phyloP scores from a whole-genome alignment of 2,113 vertebrate genomes.

The Barnardius zonarius region DNA sequence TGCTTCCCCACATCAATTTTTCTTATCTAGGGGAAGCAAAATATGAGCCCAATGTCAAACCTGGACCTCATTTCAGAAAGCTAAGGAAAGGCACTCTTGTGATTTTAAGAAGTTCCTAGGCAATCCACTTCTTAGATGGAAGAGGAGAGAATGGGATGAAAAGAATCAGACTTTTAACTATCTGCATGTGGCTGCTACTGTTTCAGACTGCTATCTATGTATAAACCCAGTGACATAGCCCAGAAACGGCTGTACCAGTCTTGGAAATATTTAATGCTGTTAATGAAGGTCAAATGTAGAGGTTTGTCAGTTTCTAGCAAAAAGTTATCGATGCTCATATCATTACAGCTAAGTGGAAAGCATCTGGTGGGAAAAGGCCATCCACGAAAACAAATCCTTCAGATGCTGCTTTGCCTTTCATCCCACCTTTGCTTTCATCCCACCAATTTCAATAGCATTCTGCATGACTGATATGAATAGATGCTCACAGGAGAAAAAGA shows the following conservation, averaged over 20 bases:
- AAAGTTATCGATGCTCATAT: not conserved
- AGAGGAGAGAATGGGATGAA: not conserved
- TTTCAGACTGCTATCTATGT: not conserved
- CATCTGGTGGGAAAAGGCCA: not conserved
- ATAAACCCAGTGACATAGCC: not conserved
- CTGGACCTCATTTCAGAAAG: not conserved
- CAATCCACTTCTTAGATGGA: not conserved
- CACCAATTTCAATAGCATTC: not conserved
- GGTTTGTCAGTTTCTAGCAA: not conserved
- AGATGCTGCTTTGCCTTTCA: not conserved
- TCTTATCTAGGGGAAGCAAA: constrained; percentile 22
- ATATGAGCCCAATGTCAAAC: constrained; percentile 23
- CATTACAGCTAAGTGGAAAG: not conserved
- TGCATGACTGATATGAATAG: not conserved
- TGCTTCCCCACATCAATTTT: constrained; percentile 1
- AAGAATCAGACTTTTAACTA: not conserved
- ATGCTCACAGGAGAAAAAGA: not conserved
- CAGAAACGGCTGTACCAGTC: not conserved
- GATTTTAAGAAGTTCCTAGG: not conserved
- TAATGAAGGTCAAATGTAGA: constrained; percentile 11
- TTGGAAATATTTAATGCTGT: not conserved
- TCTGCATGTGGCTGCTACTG: not conserved
- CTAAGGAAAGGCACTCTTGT: not conserved
- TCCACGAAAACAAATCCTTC: not conserved
- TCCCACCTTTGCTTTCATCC: not conserved